Evolutionary conservation across 2,888 invertebrate genomes (phyloP).

Genomic region (Tortricodes alternella): DNA sequence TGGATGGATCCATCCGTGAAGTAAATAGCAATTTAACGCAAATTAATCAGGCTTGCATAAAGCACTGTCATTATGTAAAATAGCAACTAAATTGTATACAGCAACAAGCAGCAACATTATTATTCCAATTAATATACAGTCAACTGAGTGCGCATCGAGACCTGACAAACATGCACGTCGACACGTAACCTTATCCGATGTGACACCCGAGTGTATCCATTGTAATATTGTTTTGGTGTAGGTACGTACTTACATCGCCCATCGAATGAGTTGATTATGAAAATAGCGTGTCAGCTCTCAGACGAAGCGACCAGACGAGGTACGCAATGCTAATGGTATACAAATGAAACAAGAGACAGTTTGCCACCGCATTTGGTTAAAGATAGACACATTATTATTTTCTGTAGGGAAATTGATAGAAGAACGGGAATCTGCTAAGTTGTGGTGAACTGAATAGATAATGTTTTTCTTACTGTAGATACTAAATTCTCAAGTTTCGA

Average conservation of each 20-base stretch:
- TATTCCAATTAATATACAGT: constrained; percentile 20
- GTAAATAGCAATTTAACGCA: too few species aligned
- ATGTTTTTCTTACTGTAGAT: too few species aligned
- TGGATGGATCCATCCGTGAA: too few species aligned
- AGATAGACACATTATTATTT: neutral
- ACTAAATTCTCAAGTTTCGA: too few species aligned
- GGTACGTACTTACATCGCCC: constrained; percentile 33
- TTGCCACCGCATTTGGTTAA: constrained; percentile 29
- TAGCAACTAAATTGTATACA: too few species aligned
- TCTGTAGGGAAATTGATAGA: too few species aligned
- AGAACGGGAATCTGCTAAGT: too few species aligned
- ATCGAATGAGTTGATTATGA: constrained; percentile 60
- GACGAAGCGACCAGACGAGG: constrained; percentile 39
- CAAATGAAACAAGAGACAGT: constrained; percentile 54
- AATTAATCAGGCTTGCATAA: too few species aligned
- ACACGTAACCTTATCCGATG: constrained; percentile 15
- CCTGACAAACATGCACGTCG: constrained; percentile 16
- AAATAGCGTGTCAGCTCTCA: constrained; percentile 58
- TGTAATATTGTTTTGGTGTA: constrained; percentile 34
- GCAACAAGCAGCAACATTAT: constrained; percentile 9
- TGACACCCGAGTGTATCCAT: constrained; percentile 16
- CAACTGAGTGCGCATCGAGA: constrained; percentile 15
- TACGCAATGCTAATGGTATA: constrained; percentile 57
- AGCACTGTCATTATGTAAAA: too few species aligned
- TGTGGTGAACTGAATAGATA: too few species aligned